Percentiles rank a stretch among this genome's conserved stretches.
These are phyloP conservation scores for Microctenopoma steveboyesi DNA, from an alignment of 2,797 vertebrate genomes.

Conservation along the genomic window DNA sequence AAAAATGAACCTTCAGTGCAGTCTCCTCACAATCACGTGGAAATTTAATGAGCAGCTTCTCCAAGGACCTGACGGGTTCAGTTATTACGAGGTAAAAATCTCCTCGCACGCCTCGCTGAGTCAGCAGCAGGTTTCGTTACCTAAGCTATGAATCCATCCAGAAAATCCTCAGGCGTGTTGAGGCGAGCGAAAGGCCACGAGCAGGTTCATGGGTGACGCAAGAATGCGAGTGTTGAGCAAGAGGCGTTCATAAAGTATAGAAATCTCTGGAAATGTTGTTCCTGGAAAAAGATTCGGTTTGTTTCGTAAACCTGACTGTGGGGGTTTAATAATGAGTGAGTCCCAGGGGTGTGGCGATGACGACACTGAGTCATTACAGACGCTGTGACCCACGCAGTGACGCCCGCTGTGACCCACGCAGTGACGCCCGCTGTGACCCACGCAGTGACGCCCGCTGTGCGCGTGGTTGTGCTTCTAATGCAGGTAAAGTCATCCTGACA, in stretches of 20 bases:
- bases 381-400: no score
- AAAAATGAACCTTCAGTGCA: no score
- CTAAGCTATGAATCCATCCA: background rate
- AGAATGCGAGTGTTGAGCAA: background rate
- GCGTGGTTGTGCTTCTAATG: background rate
- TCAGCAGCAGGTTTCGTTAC: slow-evolving; percentile 26
- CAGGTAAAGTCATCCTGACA: background rate
- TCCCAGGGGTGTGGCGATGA: slow-evolving; percentile 1
- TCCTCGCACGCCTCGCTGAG: slow-evolving; percentile 12
- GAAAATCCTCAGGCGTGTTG: slow-evolving; percentile 16
- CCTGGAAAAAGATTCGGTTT: background rate
- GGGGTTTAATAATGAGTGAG: background rate
- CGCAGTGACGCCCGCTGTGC: background rate
- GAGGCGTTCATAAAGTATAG: background rate
- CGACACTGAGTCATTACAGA: no score
- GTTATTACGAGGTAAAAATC: background rate
- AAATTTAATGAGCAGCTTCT: background rate
- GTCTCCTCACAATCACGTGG: background rate
- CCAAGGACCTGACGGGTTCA: background rate
- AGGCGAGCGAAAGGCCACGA: background rate
- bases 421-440: no score
- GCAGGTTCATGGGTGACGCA: background rate
- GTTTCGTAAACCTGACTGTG: no score
- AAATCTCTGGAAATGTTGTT: background rate
- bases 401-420: background rate